Base-by-base conservation (phyloP, 2,113 vertebrate species). In the Anoplopoma fimbria region DNA sequence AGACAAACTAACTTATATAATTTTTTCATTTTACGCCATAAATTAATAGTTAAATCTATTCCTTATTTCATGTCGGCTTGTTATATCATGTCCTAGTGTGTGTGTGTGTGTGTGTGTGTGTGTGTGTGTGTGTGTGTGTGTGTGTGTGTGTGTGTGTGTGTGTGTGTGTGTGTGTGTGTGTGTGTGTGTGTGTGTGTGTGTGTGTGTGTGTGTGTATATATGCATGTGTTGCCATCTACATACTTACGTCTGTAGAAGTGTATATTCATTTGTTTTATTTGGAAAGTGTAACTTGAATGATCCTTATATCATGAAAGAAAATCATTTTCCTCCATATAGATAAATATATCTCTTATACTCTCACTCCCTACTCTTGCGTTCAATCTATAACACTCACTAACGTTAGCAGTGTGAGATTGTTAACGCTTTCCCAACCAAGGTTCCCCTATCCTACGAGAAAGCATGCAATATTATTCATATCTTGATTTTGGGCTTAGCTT, bases 351-450 rank as follows among this genome's bases (percentile, higher is more conserved):
- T 47, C 88, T 90, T 33, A 87, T 92, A 23, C 29, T 34, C 17
- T 33, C 47, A 6, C 14, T 19, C 40, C 34, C 31, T 89, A 91
- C 92, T 89, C 38, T 87, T 86, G 65, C 55, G 79, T 85, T 61
- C 93, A 95, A 96, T 93, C 93, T 92, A 86, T 94, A 95, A 92
- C 91, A 93, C 91, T 95, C 92, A 91, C 92, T 95, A 93, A 95
- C 78, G 79, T 94, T 95, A 91, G 86, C 94, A 95, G 94, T 94
- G 90, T 94, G 93, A 91, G 93, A 95, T 95, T 75, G 60, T 95
- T 96, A 93, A 67, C 93, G 87, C 78, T 85, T 81, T 80, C 77
- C 92, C 94, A 87, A 86, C 89, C 85, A 42, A 91, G 92, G 89
- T 93, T 95, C 75, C 92, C 90, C 88, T 55, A 86, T 94, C 93